Evolutionary conservation across 37 sponge, comb jelly and placozoan species (phyloP), one percentile per base, ranked within the genome.

Genomic region (Bolinopsis microptera): DNA sequence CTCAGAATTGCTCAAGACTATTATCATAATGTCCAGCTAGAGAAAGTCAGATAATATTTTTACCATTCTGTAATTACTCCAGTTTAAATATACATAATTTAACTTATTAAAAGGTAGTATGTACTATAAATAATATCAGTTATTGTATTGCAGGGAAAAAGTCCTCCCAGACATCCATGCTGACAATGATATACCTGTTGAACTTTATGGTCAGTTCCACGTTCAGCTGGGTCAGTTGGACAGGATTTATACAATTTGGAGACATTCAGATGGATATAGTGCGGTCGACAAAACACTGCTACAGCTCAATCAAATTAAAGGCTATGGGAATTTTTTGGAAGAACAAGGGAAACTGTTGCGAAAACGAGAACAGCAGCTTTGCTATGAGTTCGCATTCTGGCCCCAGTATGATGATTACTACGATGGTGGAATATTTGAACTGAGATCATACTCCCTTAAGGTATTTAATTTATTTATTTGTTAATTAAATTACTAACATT

Each of bases 181-280:
- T 16, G 80, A 27, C 13, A 1, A 77, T 31, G 36, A 77, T 21
- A 1, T 77, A 16, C 80, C 80, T 16, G 32, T 77, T 27, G 80
- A 77, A 77, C 80, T 77, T 34, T 16, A 77, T 77, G 80, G 80
- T 0, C 80, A 77, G 33, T 77, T 77, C 21, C 27, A 77, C 13
- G 80, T 77, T 32, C 33, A 32, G 0, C 16, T 35, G 27, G 80
- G 80, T 34, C 33, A 77, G 21, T 32, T 77, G 80, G 80, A 77
- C 32, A 32, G 80, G 13, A 36, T 77, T 8, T 77, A 77, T 35
- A 77, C 80, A 16, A 77, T 77, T 34, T 77, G 80, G 80, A 31
- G 35, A 35, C 80, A 77, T 32, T 35, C 80, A 32, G 80, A 36
- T 31, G 80, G 80, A 3, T 77, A 77, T 32, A 16, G 33, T 34